These are phyloP conservation scores for Bostrychus sinensis DNA, from an alignment of 2,113 vertebrate species.

Conservation along the genomic window DNA sequence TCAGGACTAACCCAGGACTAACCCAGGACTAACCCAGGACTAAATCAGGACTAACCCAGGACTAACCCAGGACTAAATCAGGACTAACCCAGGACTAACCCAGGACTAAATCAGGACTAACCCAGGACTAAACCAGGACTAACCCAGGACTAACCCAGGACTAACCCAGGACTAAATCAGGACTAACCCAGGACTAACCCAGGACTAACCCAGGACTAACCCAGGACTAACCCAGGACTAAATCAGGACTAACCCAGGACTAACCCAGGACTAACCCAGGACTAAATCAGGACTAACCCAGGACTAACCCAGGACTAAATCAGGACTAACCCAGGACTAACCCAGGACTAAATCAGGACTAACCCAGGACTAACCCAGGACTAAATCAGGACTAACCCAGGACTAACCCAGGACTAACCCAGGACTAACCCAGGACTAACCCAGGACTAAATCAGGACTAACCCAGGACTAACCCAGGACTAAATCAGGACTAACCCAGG, in stretches of 20 bases:
- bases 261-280: background rate
- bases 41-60: no score
- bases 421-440: background rate
- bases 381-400: no score
- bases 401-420: background rate
- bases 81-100: no score
- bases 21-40: no score
- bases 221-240: background rate
- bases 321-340: no score
- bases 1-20: no score
- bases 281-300: no score
- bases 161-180: background rate
- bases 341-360: no score
- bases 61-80: no score
- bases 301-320: no score
- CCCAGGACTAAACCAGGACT: background rate
- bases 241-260: background rate
- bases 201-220: background rate
- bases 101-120: background rate
- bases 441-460: background rate
- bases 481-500: background rate
- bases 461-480: background rate
- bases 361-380: no score
- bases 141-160: background rate
- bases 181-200: no score